Base-by-base conservation (phyloP, 2,888 invertebrate species). In the Lochmaea crataegi region DNA sequence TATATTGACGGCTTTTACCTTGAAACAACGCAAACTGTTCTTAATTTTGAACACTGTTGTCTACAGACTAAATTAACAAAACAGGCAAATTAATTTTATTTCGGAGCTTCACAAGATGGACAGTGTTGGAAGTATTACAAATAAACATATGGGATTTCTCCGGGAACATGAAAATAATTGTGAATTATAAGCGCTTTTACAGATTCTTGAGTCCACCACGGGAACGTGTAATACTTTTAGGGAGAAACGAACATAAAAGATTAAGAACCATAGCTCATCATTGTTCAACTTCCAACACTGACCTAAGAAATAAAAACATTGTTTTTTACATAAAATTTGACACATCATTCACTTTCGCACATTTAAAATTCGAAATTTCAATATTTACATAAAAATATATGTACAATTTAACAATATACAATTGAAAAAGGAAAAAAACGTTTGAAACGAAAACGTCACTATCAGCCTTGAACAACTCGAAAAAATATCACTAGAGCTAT, bases 341-440 rank as follows among this genome's bases (percentile, higher is more conserved):
- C 70, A 70, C 70, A 38, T 53, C 53, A 65, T 65, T 65, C 65
- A 65, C 65, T 26, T 56, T 26, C 51, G 26, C 16, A 12, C 16
- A 56, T 26, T 65, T 57, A 64, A 69, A 18, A 42, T 73, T 72
- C 42, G 61, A 72, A 51, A 65, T 51, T 68, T 68, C 68, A 41
- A 60, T 73, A 65, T 73, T 63, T 73, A 73, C 72, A 72, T 22
- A 68, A 65, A 41, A 63, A 64, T 53, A n/a, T 73, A 73, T 73
- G 26, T 73, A 73, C 73, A 72, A 42, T 73, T 70, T 63, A 57
- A 63, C 69, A 73, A 69, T 73, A 42, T 65, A 73, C 65, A 63
- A 42, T 53, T 53, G 11, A 42, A 72, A 45, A 45, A 45, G 2
- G 11, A 45, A 12, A 12, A 72, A 68, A 65, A 14, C 68, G 68